Evolutionary conservation across 37 sponge, comb jelly and placozoan genomes (phyloP), one percentile per base, ranked within the genome.

Genomic region (Oscarella lobularis): DNA sequence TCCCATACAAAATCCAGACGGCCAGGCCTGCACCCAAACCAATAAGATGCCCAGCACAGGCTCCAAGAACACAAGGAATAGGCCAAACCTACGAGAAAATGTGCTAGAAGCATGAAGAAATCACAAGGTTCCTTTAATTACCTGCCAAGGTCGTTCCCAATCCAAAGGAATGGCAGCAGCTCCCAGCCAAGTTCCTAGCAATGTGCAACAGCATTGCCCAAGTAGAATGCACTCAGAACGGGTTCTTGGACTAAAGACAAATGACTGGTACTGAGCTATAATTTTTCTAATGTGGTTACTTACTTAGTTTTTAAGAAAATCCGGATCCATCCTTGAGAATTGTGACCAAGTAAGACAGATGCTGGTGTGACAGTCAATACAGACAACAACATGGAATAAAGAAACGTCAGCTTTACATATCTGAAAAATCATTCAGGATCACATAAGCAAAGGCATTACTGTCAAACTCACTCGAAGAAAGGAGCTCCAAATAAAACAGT

Each of bases 81-180:
- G 90, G 90, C 88, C 88, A 89, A 35, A 79, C 88, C 90, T 89
- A 54, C 9, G 39, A 79, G 2, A 66, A 67, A 48, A 71, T 31
- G 14, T 14, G 30, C 65, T 9, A 41, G 0, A 34, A 2, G 1
- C 3, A 74, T 37, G n/a, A n/a, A n/a, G n/a, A n/a, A n/a, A n/a
- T n/a, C n/a, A n/a, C n/a, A n/a, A n/a, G n/a, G n/a, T n/a, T n/a
- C n/a, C n/a, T n/a, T n/a, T n/a, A n/a, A 66, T 38, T 9, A 89
- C 90, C 87, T 89, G 88, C 90, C 90, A 89, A 0, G 84, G 88
- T 77, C 81, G 75, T 67, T 86, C 76, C 90, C 90, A 89, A 73
- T 89, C 90, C 75, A 89, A 75, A 20, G 77, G 81, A 33, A 89
- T 79, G 30, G 80, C 76, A 78, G 80, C 75, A n/a, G 84, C 87